Evolutionary conservation across 1,140 invertebrate species (phyloP), one percentile per base, ranked within the genome.

Genomic region (Phymastichus coffea): DNA sequence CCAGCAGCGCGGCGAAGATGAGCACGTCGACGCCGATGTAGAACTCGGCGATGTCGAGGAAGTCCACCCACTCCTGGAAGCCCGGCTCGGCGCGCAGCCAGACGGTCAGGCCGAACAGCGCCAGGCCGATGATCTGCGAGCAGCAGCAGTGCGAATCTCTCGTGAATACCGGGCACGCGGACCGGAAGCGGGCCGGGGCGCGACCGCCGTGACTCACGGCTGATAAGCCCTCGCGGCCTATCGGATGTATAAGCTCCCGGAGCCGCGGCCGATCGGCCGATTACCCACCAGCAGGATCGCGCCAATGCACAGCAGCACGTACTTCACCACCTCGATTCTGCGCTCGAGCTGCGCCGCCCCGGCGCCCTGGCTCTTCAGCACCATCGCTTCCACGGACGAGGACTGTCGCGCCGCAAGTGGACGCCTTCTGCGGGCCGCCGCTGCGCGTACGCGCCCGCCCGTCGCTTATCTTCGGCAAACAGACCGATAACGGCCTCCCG

Each of bases 1-100:
- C 83, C 28, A 89, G 70, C 17, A 89, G 75, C 0, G 88, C 84
- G 1, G 83, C 82, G 25, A 87, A 80, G 22, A 94, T 86, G 33
- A 94, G 79, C 33, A 94, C 83, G 66, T 93, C 93, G 54, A 91
- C 80, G 6, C 91, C 92, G 41, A 87, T 89, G 79, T 92, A 93
- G 74, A 90, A 92, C 41, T 87, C 80, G 49, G 86, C 77, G 35
- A 93, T 85, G 41, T 89, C 82, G 19, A 94, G 73, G 56, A 88
- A 87, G 4, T 81, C 79, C 23, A 94, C 84, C 88, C 90, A 93
- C 62, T 93, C 87, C 68, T 88, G 87, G 65, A 93, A 88, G 1
- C 86, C 87, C 3, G 86, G 84, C 63, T 94, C 92, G 17, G 91
- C 81, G 49, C 88, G 83, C 64, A 94, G 81, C 88, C 91, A 94